Evolutionary conservation across 2,113 vertebrate genomes (phyloP).

Genomic region (Thamnophis sirtalis): DNA sequence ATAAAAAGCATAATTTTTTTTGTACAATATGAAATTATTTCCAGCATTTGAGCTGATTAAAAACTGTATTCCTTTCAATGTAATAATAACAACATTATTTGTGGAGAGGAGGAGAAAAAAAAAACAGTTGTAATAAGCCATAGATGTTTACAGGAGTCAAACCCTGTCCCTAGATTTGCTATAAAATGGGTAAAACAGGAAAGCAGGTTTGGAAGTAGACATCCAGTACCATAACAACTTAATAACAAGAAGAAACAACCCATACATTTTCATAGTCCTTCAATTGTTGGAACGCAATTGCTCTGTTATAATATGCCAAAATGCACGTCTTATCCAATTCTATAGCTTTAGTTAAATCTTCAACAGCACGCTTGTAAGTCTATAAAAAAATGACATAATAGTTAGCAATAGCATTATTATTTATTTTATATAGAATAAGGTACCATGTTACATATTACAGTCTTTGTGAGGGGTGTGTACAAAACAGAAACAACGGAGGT

Average conservation of each 20-base stretch:
- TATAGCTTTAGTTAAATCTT: slow-evolving; percentile 70
- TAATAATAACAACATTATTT: neutral
- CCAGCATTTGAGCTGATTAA: neutral
- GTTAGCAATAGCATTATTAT: neutral
- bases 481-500: neutral
- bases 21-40: neutral
- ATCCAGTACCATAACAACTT: neutral
- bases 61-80: neutral
- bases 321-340: slow-evolving; percentile 60
- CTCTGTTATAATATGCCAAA: slow-evolving; percentile 77
- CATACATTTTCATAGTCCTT: slow-evolving; percentile 66
- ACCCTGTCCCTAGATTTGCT: neutral
- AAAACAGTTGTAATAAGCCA: neutral
- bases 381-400: slow-evolving; percentile 40
- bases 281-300: slow-evolving; percentile 69
- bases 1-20: neutral
- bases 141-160: neutral
- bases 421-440: neutral
- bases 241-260: neutral
- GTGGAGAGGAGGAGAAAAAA: neutral
- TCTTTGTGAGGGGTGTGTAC: neutral
- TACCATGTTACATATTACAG: neutral
- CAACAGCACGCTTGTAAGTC: slow-evolving; percentile 67
- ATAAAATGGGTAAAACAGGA: neutral
- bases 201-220: neutral